Conservation (phyloP, 1,140 invertebrate species). For the Trichomalopsis sarcophagae region DNA sequence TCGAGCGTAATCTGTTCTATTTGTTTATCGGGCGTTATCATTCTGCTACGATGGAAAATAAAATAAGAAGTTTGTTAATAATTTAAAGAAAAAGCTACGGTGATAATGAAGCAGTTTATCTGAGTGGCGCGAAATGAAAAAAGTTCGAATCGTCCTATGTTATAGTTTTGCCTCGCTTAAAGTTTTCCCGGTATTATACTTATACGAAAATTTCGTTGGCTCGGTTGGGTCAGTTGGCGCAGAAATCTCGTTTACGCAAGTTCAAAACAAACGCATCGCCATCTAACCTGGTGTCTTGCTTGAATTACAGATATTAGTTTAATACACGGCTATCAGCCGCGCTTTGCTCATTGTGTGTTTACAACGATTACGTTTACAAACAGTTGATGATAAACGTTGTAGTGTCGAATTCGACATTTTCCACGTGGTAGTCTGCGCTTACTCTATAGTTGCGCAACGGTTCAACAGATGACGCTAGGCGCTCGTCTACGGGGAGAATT, state of each 20-base stretch:
- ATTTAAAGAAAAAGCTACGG: background rate
- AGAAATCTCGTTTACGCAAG: background rate
- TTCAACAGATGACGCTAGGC: conserved; percentile 19
- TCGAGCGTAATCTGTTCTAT: too few relatives aligned
- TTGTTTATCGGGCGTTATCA: too few relatives aligned
- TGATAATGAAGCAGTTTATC: background rate
- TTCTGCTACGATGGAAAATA: too few relatives aligned
- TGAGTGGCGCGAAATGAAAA: background rate
- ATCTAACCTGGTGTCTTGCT: background rate
- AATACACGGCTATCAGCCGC: too few relatives aligned
- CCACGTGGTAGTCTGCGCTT: background rate
- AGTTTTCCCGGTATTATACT: background rate
- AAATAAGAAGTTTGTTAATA: too few relatives aligned
- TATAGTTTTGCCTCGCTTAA: background rate
- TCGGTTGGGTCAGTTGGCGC: too few relatives aligned
- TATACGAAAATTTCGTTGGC: background rate
- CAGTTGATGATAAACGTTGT: conserved; percentile 2
- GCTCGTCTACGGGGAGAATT: background rate
- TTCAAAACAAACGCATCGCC: too few relatives aligned
- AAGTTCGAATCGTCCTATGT: background rate
- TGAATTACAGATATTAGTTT: too few relatives aligned
- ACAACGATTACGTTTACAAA: conserved; percentile 16
- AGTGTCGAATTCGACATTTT: conserved; percentile 45
- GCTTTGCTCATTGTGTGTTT: background rate
- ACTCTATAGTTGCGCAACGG: background rate